Conservation (phyloP, 2,888 invertebrate species). For the Tetropium fuscum region DNA sequence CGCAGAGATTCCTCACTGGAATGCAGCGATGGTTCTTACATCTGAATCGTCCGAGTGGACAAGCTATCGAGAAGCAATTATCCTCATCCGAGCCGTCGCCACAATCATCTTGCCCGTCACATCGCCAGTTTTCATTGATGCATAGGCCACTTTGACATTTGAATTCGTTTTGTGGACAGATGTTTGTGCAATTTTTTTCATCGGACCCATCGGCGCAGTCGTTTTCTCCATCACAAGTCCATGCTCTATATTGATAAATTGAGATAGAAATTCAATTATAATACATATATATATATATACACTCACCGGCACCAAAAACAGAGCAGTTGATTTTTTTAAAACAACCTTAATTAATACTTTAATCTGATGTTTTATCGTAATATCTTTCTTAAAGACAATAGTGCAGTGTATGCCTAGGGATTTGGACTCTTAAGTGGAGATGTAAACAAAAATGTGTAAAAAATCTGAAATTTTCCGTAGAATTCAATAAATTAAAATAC, state of each 20-base stretch:
- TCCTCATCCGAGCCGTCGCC: slow-evolving; percentile 72
- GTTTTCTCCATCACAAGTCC: slow-evolving; percentile 55
- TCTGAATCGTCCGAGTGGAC: slow-evolving; percentile 64
- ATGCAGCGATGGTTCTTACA: slow-evolving; percentile 64
- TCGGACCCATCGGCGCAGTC: slow-evolving; percentile 88
- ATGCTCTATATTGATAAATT: slow-evolving; percentile 39
- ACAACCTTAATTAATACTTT: no score
- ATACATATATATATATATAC: no score
- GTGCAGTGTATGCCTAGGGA: no score
- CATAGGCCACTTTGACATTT: slow-evolving; percentile 68
- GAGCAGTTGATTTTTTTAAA: no score
- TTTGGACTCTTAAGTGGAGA: no score
- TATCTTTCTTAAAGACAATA: no score
- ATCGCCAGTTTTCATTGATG: slow-evolving; percentile 71
- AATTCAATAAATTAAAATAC: no score
- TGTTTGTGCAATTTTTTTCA: slow-evolving; percentile 77
- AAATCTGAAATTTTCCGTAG: no score
- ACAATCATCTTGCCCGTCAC: slow-evolving; percentile 76
- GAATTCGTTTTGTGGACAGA: slow-evolving; percentile 66
- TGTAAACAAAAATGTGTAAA: no score
- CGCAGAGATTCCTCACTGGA: slow-evolving; percentile 69
- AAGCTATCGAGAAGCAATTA: slow-evolving; percentile 64
- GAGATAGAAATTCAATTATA: no score
- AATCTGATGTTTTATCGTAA: no score
- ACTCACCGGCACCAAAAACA: no score